phyloP scores from a whole-genome alignment of 2,113 vertebrate species.

The Myocastor coypus region DNA sequence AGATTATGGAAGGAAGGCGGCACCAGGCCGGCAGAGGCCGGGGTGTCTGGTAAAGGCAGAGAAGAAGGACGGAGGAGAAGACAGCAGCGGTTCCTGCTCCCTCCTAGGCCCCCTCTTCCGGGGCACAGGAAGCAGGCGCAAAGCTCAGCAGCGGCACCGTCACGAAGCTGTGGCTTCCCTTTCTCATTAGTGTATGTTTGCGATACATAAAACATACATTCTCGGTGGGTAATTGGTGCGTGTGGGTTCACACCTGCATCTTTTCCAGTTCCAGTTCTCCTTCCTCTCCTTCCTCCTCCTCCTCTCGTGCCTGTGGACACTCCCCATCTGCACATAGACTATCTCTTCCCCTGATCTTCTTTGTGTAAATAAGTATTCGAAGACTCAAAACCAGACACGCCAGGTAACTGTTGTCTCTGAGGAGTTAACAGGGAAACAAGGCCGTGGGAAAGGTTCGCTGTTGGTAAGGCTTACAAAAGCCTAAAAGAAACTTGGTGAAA shows the following conservation, averaged over 20 bases:
- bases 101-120: neutral
- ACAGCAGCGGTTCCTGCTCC: accelerated
- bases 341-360: neutral
- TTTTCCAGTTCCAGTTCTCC: neutral
- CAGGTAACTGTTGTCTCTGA: neutral
- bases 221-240: neutral
- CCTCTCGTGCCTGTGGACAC: neutral
- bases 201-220: neutral
- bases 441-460: neutral
- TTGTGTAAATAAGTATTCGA: neutral
- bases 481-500: neutral
- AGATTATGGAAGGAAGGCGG: neutral
- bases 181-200: neutral
- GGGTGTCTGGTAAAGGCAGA: no score
- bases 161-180: neutral
- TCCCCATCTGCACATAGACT: neutral
- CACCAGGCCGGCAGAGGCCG: neutral
- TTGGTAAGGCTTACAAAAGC: neutral
- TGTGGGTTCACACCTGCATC: neutral
- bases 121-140: neutral
- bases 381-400: accelerated
- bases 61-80: accelerated
- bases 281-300: neutral
- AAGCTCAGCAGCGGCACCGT: neutral
- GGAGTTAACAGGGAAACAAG: neutral